phyloP scores from a whole-genome alignment of 2,113 vertebrate species.

The Helogale parvula region DNA sequence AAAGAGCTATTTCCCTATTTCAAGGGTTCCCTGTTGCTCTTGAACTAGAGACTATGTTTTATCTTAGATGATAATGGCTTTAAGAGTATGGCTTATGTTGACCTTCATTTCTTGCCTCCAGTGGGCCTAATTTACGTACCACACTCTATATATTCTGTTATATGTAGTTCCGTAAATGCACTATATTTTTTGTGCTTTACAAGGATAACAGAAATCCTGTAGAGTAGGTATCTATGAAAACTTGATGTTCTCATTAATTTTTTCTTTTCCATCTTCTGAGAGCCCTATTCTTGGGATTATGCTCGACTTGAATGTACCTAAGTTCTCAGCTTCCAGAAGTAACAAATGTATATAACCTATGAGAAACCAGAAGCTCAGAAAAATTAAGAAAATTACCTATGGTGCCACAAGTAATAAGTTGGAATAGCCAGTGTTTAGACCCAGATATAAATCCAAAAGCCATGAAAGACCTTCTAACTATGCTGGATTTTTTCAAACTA shows the following conservation, averaged over 20 bases:
- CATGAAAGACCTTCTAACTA: not conserved
- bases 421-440: not conserved
- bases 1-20: not conserved
- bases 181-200: not conserved
- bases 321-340: conserved; percentile 12
- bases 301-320: conserved; percentile 44
- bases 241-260: conserved; percentile 57
- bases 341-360: conserved; percentile 42
- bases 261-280: not conserved
- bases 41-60: not conserved
- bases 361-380: not conserved
- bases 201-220: not conserved
- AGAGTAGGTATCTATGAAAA: not conserved
- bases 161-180: not conserved
- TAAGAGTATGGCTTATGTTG: not conserved
- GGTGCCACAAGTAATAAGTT: not conserved
- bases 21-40: not conserved
- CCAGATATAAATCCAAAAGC: not conserved
- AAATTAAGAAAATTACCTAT: not conserved
- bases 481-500: not conserved
- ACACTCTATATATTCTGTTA: not conserved
- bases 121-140: not conserved
- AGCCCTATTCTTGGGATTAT: conserved; percentile 48
- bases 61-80: not conserved
- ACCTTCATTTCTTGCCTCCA: not conserved